Percentiles rank a stretch among this genome's conserved stretches.
Evolutionary conservation across 1,140 invertebrate species (phyloP).

Genomic region (Lucilia cuprina): DNA sequence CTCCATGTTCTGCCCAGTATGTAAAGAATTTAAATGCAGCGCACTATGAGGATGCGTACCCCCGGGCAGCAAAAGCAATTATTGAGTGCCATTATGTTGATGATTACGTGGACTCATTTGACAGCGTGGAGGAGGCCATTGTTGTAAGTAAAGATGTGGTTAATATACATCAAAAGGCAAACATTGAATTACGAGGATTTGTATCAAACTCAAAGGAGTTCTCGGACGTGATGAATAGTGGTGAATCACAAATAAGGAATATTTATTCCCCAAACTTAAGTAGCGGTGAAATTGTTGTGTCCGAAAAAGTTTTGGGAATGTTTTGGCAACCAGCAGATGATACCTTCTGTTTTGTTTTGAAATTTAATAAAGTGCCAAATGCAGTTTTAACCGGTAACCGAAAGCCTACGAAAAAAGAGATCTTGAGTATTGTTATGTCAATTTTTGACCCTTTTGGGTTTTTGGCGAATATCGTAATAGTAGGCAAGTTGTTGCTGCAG

Average conservation of each 20-base stretch:
- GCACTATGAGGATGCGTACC: too few species aligned
- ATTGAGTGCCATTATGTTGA: background rate
- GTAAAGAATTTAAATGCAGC: background rate
- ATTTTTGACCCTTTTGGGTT: slow-evolving; percentile 13
- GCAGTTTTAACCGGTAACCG: too few species aligned
- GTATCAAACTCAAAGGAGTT: background rate
- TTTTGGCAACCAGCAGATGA: background rate
- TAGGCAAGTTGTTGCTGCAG: slow-evolving; percentile 4
- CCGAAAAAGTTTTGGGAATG: too few species aligned
- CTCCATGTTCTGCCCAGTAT: background rate
- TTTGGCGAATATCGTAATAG: background rate
- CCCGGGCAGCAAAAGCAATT: too few species aligned
- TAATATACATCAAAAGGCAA: background rate
- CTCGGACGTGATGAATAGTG: too few species aligned
- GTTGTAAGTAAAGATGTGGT: background rate
- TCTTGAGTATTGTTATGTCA: background rate
- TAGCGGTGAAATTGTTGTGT: too few species aligned
- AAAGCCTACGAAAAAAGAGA: background rate
- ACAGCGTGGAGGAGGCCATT: background rate
- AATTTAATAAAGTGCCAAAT: background rate
- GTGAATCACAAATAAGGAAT: background rate
- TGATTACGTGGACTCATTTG: background rate
- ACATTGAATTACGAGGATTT: background rate
- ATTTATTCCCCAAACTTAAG: too few species aligned
- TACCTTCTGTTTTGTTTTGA: background rate